A percentile compares a stretch with the other conserved stretches of the same genome.
phyloP scores from a whole-genome alignment of 2,888 invertebrate genomes.

The Latheticus oryzae region DNA sequence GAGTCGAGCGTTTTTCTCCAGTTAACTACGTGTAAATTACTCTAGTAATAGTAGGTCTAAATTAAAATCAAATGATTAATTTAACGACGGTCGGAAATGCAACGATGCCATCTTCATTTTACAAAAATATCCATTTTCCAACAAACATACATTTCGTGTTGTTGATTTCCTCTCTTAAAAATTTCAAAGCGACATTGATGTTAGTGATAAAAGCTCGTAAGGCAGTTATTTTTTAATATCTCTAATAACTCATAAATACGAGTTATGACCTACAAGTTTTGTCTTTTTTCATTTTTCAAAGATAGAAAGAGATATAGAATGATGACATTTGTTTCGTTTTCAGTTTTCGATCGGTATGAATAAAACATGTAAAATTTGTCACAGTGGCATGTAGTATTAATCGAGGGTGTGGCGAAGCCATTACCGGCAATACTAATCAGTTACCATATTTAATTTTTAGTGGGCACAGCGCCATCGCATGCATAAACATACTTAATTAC shows the following conservation, averaged over 20 bases:
- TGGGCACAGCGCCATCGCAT: slow-evolving; percentile 44
- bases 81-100: slow-evolving; percentile 62
- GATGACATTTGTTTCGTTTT: slow-evolving; percentile 29
- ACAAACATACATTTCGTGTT: not conserved
- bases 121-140: no score
- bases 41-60: slow-evolving; percentile 60
- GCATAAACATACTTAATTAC: slow-evolving; percentile 42
- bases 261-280: slow-evolving; percentile 40
- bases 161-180: slow-evolving; percentile 5
- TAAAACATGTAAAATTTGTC: slow-evolving; percentile 54
- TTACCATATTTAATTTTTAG: slow-evolving; percentile 53
- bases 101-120: slow-evolving; percentile 58
- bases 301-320: slow-evolving; percentile 14
- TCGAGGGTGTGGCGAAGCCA: slow-evolving; percentile 52
- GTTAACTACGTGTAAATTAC: slow-evolving; percentile 63
- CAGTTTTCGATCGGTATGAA: slow-evolving; percentile 48
- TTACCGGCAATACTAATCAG: slow-evolving; percentile 53
- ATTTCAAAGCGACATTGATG: slow-evolving; percentile 18
- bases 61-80: slow-evolving; percentile 65
- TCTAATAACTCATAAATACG: slow-evolving; percentile 53
- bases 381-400: slow-evolving; percentile 52
- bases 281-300: slow-evolving; percentile 19
- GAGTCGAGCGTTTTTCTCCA: slow-evolving; percentile 55
- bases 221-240: slow-evolving; percentile 50
- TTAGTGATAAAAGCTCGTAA: slow-evolving; percentile 26